Base-by-base conservation (phyloP, 1,140 invertebrate genomes). In the Battus philenor region DNA sequence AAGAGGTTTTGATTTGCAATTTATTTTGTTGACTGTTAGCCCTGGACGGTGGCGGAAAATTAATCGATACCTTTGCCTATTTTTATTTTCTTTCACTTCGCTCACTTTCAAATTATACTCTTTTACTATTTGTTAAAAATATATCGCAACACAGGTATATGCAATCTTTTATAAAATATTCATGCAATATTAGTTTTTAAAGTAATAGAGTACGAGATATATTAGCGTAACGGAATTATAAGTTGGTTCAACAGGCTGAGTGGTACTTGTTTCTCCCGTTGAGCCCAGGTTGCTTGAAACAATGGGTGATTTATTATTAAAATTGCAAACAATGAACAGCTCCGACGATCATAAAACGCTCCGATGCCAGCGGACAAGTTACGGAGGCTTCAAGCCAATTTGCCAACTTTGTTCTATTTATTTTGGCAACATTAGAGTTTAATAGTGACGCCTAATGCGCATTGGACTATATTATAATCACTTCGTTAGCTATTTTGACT, bases 241-340 rank as follows among this genome's bases (percentile, higher is more conserved):
- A 13, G 1, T 29, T 1, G 38, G 12, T 34, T 15, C 17, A 22
- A 41, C 12, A 16, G 29, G 38, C 24, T 10, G 18, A 24, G 24
- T 4, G 38, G 22, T n/a, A 2, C 7, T 8, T 22, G 7, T 12
- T 29, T 27, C 38, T 27, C 16, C 17, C 13, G 38, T 29, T 13
- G 13, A 41, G 26, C 38, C 16, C 38, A 27, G 38, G 27, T 41
- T 41, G 13, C 38, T 27, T 41, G 38, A 41, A 41, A 41, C 38
- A 41, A 41, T 41, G 26, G 38, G 38, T 41, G 38, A 41, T 41
- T 41, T 41, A 41, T 41, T 27, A 41, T 29, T 29, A 41, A 41
- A 41, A 41, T 41, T 16, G 15, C n/a, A 17, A 41, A 41, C 38
- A 41, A 41, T 41, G 38, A 29, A 9, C 15, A 15, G 8, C 9